A percentile compares a stretch with the other conserved stretches of the same genome.
phyloP scores from a whole-genome alignment of 2,113 vertebrate species.

The Pleuronectes platessa region DNA sequence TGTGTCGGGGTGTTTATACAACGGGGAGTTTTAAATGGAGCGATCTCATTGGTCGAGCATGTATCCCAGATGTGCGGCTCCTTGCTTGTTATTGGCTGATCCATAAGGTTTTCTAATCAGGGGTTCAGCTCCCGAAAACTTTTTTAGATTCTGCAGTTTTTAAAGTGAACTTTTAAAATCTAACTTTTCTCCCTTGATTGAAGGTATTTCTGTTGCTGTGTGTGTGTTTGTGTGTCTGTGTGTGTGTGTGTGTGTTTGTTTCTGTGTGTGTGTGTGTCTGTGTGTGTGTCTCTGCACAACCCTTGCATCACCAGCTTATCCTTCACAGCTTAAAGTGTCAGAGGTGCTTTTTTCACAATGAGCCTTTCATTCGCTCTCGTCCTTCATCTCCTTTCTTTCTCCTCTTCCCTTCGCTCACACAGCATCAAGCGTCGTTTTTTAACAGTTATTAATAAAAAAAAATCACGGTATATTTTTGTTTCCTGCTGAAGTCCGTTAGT shows the following conservation, averaged over 20 bases:
- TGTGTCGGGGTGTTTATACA: not conserved
- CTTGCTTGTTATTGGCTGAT: not conserved
- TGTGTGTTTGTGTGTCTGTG: not conserved
- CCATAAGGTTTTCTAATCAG: too few relatives aligned
- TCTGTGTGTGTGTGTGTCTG: not conserved
- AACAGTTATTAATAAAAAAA: too few relatives aligned
- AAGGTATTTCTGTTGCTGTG: not conserved
- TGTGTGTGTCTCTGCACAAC: not conserved
- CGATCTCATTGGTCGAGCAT: not conserved
- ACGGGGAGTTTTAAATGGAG: not conserved
- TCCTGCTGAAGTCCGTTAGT: too few relatives aligned
- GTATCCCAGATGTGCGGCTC: not conserved
- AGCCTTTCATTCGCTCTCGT: conserved; percentile 14
- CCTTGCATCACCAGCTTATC: conserved; percentile 19
- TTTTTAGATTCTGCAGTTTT: too few relatives aligned
- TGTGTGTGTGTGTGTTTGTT: not conserved
- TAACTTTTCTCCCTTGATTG: not conserved
- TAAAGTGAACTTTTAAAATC: too few relatives aligned
- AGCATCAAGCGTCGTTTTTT: too few relatives aligned
- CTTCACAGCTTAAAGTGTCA: conserved; percentile 40
- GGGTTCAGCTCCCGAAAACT: too few relatives aligned
- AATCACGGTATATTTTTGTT: too few relatives aligned
- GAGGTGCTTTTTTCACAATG: conserved; percentile 23
- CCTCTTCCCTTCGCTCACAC: too few relatives aligned
- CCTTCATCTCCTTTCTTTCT: not conserved